These are phyloP conservation scores for Lasiurus borealis DNA, from an alignment of 2,113 vertebrate species.

Conservation along the genomic window DNA sequence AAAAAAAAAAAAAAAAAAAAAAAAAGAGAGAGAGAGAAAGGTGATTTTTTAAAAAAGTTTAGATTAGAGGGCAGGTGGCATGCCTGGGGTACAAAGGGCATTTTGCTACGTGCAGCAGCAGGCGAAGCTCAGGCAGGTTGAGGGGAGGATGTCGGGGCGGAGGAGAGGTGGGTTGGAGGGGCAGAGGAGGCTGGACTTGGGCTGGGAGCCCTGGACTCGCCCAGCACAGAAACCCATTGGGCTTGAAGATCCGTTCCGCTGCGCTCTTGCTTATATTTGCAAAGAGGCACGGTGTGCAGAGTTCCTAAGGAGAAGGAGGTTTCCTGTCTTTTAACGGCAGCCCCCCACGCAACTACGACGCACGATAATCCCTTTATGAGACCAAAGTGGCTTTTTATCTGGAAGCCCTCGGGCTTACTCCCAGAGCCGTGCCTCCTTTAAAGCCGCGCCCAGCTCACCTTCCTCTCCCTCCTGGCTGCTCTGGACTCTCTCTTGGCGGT, in stretches of 20 bases:
- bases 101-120: not conserved
- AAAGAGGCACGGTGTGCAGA: conserved; percentile 39
- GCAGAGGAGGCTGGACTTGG: not conserved
- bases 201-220: not conserved
- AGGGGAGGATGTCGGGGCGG: not conserved
- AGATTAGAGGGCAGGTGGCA: not conserved
- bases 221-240: not conserved
- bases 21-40: not conserved
- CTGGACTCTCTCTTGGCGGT: conserved; percentile 31
- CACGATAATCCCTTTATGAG: conserved; percentile 66
- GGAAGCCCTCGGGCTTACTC: not conserved
- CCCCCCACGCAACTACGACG: conserved; percentile 39
- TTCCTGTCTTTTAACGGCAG: conserved; percentile 67
- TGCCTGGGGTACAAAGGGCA: too few relatives aligned
- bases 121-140: not conserved
- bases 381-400: conserved; percentile 66
- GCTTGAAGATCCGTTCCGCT: not conserved
- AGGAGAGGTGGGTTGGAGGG: too few relatives aligned
- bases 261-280: conserved; percentile 7
- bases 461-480: conserved; percentile 59
- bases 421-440: conserved; percentile 46
- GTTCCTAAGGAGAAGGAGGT: conserved; percentile 52
- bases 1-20: too few relatives aligned
- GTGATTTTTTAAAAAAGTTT: not conserved
- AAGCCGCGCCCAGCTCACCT: conserved; percentile 58